Evolutionary conservation across 37 sponge, comb jelly and placozoan genomes (phyloP).

Genomic region (Beroe ovata): DNA sequence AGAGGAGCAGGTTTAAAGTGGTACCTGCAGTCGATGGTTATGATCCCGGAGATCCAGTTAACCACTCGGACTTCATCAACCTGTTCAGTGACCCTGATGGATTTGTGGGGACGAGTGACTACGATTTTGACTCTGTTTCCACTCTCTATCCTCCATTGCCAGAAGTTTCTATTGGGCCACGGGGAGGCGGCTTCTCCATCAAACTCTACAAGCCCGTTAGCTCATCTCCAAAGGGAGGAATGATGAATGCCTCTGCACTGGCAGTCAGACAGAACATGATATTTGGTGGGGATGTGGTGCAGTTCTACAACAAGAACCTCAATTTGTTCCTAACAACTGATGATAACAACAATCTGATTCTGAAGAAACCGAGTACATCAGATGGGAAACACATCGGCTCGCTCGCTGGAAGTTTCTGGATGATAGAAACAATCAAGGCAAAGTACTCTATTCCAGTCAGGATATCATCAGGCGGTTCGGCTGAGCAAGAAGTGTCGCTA

Average conservation of each 20-base stretch:
- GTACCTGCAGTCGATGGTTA: slow-evolving; percentile 52
- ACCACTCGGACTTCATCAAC: slow-evolving; percentile 59
- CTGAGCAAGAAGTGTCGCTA: slow-evolving; percentile 7
- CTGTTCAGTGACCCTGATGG: slow-evolving; percentile 62
- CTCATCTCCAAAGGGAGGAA: neutral
- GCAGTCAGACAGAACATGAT: slow-evolving; percentile 9
- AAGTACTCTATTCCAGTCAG: slow-evolving; percentile 19
- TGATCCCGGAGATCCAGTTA: slow-evolving; percentile 60
- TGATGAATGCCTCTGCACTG: neutral
- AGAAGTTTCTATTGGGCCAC: slow-evolving; percentile 44
- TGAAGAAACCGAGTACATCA: neutral
- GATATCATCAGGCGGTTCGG: slow-evolving; percentile 4
- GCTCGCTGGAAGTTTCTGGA: slow-evolving; percentile 11
- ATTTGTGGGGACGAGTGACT: slow-evolving; percentile 32
- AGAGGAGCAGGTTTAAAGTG: slow-evolving; percentile 33
- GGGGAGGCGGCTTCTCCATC: slow-evolving; percentile 52
- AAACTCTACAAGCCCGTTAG: slow-evolving; percentile 13
- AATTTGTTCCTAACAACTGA: slow-evolving; percentile 35
- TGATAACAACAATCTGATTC: slow-evolving; percentile 1
- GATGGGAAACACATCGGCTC: slow-evolving; percentile 31
- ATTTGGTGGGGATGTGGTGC: slow-evolving; percentile 35
- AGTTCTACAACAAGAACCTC: slow-evolving; percentile 52
- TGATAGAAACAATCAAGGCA: slow-evolving; percentile 33
- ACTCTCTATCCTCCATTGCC: slow-evolving; percentile 37
- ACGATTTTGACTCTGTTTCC: neutral